These are phyloP conservation scores for Rhopalosiphum maidis DNA, from an alignment of 1,140 invertebrate species.

Conservation along the genomic window DNA sequence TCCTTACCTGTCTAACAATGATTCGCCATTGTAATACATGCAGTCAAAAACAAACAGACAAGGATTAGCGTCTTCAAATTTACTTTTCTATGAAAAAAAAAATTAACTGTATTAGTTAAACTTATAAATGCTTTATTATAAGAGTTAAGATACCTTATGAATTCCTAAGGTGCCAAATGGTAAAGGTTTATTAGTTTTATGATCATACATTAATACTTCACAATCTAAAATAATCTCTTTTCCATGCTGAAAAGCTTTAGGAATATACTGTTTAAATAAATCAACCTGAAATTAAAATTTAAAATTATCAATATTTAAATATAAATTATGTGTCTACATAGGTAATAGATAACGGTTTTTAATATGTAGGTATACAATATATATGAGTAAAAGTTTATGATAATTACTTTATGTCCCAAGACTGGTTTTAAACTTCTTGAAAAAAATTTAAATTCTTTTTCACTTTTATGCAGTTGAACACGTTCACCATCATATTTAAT, in stretches of 20 bases:
- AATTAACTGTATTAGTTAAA: neutral
- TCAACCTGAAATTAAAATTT: slow-evolving; percentile 65
- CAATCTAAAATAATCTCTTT: slow-evolving; percentile 89
- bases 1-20: slow-evolving; percentile 77
- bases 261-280: slow-evolving; percentile 86
- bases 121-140: neutral
- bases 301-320: neutral
- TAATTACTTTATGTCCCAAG: slow-evolving; percentile 82
- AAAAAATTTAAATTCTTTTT: slow-evolving; percentile 85
- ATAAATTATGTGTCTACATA: too few relatives aligned
- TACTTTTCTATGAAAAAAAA: slow-evolving; percentile 70
- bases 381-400: neutral
- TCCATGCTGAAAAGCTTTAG: slow-evolving; percentile 85
- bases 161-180: slow-evolving; percentile 91
- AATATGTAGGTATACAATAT: neutral
- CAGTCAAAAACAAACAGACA: slow-evolving; percentile 95
- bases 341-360: too few relatives aligned
- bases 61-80: slow-evolving; percentile 86
- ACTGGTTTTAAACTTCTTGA: slow-evolving; percentile 92
- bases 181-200: slow-evolving; percentile 81
- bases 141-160: slow-evolving; percentile 73
- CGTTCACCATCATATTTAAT: slow-evolving; percentile 95
- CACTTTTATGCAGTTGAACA: slow-evolving; percentile 87
- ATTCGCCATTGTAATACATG: slow-evolving; percentile 87
- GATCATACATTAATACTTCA: slow-evolving; percentile 91